Percentiles rank a stretch among this genome's conserved stretches.
phyloP scores from a whole-genome alignment of 2,113 vertebrate species.

The Polyodon spathula region DNA sequence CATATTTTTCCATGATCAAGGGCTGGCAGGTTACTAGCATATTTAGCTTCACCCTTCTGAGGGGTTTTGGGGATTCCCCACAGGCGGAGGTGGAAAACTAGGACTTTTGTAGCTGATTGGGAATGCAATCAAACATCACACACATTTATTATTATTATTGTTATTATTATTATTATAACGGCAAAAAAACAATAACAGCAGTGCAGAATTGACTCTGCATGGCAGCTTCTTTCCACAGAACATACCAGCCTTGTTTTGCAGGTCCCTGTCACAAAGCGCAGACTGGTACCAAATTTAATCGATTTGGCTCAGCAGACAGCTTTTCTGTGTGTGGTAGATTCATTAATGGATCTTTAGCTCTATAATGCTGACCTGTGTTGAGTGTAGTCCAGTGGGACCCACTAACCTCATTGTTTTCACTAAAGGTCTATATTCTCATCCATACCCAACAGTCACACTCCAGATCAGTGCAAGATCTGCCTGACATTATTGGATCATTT shows the following conservation, averaged over 20 bases:
- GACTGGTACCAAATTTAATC: conserved; percentile 3
- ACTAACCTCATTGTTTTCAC: conserved; percentile 46
- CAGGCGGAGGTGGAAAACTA: too few relatives aligned
- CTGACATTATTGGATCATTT: conserved; percentile 50
- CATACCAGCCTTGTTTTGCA: conserved; percentile 3
- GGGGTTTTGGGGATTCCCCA: too few relatives aligned
- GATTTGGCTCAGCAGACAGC: conserved; percentile 1
- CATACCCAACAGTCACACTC: conserved; percentile 48
- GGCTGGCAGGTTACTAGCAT: too few relatives aligned
- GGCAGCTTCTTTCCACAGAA: not conserved
- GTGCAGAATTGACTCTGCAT: conserved; percentile 6
- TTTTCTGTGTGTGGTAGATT: conserved; percentile 25
- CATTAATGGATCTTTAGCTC: conserved; percentile 44
- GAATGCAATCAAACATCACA: not conserved
- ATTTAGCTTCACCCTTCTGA: too few relatives aligned
- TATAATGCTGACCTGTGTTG: conserved; percentile 44
- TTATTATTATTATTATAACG: too few relatives aligned
- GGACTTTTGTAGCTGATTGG: too few relatives aligned
- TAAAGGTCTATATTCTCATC: conserved; percentile 50
- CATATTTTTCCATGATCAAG: too few relatives aligned
- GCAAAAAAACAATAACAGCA: not conserved
- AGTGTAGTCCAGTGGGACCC: conserved; percentile 33
- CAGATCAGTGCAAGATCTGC: conserved; percentile 23
- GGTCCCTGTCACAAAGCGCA: not conserved
- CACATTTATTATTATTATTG: too few relatives aligned